Conservation (phyloP, 2,113 vertebrate species). For the Bagarius yarrelli region DNA sequence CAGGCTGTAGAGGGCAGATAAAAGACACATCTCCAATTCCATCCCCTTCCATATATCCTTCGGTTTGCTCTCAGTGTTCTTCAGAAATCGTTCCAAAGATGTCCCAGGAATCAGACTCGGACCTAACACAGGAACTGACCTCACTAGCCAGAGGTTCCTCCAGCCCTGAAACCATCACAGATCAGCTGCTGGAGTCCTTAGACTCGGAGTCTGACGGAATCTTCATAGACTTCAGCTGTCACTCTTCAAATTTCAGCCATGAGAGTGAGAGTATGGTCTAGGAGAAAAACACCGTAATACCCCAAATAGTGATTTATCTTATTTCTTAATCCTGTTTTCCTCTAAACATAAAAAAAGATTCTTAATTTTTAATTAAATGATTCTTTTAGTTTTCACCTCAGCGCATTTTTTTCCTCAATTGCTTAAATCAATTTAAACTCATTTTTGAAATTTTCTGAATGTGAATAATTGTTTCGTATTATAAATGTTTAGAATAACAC, state of each 20-base stretch:
- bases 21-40: not conserved
- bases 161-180: slow-evolving; percentile 80
- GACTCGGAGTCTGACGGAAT: slow-evolving; percentile 87
- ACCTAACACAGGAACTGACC: slow-evolving; percentile 62
- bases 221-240: slow-evolving; percentile 84
- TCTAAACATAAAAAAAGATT: no score
- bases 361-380: no score
- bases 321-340: not conserved
- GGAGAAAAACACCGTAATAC: no score
- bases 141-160: slow-evolving; percentile 68
- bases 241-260: slow-evolving; percentile 61
- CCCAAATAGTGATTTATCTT: no score
- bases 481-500: not conserved
- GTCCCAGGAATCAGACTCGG: slow-evolving; percentile 43
- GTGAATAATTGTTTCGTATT: not conserved
- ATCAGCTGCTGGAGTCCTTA: slow-evolving; percentile 77
- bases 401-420: not conserved
- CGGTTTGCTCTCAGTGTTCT: slow-evolving; percentile 54
- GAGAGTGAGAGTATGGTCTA: slow-evolving; percentile 73
- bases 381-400: no score
- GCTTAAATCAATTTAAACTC: not conserved
- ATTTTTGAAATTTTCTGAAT: slow-evolving; percentile 3
- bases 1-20: not conserved
- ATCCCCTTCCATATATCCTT: slow-evolving; percentile 61
- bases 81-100: slow-evolving; percentile 57